Evolutionary conservation across 2,113 vertebrate genomes (phyloP).

Genomic region (Paradoxurus hermaphroditus): DNA sequence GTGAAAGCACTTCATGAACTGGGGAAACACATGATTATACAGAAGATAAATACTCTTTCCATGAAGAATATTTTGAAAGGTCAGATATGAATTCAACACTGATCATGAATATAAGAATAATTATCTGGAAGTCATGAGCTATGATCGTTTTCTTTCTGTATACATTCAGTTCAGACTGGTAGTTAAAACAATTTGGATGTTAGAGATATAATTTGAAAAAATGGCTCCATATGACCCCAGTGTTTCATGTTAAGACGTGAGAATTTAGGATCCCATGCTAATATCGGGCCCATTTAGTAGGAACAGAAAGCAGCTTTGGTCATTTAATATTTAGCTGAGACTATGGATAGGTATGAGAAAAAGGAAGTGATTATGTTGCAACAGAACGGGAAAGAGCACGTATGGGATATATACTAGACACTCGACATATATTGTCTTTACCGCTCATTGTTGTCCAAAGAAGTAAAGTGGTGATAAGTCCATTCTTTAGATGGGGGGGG

Average conservation of each 20-base stretch:
- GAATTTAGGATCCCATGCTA: neutral
- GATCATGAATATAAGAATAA: neutral
- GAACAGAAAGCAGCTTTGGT: neutral
- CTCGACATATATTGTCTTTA: neutral
- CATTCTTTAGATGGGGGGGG: neutral
- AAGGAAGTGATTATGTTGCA: neutral
- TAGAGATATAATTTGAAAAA: neutral
- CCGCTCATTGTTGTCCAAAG: neutral
- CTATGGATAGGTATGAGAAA: neutral
- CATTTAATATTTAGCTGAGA: neutral
- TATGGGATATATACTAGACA: neutral
- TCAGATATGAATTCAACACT: neutral
- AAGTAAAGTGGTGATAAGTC: neutral
- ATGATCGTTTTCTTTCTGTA: neutral
- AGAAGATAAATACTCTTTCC: neutral
- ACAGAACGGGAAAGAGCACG: neutral
- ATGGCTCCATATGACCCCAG: neutral
- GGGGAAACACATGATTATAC: neutral
- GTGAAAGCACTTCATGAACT: neutral
- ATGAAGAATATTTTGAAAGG: neutral
- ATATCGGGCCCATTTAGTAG: neutral
- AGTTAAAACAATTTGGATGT: neutral
- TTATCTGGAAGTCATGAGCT: neutral
- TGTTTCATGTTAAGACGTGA: neutral
- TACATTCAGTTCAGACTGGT: conserved; percentile 22